Conservation (phyloP, 2,888 invertebrate genomes). For the Nasonia oneida region DNA sequence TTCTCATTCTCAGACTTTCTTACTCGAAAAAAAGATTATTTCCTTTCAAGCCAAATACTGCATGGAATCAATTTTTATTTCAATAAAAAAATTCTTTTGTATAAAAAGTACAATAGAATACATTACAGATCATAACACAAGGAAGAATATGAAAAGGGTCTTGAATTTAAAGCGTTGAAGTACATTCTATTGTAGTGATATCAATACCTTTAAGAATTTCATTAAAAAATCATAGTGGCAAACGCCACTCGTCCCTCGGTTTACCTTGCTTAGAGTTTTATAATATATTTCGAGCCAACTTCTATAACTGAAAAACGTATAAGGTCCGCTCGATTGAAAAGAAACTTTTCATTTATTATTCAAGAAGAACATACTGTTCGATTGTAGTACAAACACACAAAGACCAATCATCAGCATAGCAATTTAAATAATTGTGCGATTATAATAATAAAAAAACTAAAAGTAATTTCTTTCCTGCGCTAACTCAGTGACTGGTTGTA, state of each 20-base stretch:
- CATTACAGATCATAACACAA: not conserved
- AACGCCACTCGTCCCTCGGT: not conserved
- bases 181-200: too few relatives aligned
- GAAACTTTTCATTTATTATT: constrained; percentile 36
- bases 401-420: not conserved
- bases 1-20: too few relatives aligned
- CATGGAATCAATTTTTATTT: too few relatives aligned
- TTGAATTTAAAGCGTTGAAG: not conserved
- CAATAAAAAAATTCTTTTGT: too few relatives aligned
- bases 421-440: constrained; percentile 17
- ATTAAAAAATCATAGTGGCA: not conserved
- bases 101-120: not conserved
- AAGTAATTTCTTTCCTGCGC: not conserved
- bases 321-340: not conserved
- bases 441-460: not conserved
- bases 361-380: not conserved
- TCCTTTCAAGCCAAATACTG: too few relatives aligned
- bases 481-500: not conserved
- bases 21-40: too few relatives aligned
- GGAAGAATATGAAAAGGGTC: not conserved
- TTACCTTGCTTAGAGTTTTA: not conserved
- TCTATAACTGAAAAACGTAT: not conserved
- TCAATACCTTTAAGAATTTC: not conserved
- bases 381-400: not conserved
- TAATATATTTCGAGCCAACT: not conserved